phyloP scores from a whole-genome alignment of 2,797 vertebrate species.

The Mormyrops boulengeri region DNA sequence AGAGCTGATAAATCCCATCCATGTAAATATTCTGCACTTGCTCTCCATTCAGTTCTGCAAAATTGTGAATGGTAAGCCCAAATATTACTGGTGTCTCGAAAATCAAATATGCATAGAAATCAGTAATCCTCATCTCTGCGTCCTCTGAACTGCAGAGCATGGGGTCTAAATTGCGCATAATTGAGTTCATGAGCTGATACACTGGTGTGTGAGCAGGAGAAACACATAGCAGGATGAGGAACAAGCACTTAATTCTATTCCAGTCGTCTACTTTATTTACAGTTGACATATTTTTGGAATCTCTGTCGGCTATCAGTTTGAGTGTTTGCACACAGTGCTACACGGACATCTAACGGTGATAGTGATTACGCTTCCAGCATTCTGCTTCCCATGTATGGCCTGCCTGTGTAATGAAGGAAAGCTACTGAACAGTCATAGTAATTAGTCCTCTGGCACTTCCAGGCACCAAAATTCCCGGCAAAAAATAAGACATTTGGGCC shows the following conservation, averaged over 20 bases:
- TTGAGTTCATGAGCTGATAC: neutral
- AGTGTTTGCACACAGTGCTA: neutral
- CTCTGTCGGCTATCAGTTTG: neutral
- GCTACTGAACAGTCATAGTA: neutral
- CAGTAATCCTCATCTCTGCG: neutral
- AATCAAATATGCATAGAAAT: neutral
- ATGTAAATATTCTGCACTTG: neutral
- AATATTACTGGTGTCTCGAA: neutral
- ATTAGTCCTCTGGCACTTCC: neutral
- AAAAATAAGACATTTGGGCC: neutral
- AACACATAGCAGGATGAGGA: neutral
- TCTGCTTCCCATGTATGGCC: neutral
- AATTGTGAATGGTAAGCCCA: neutral
- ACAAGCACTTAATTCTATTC: neutral
- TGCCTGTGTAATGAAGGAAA: neutral
- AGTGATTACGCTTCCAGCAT: neutral
- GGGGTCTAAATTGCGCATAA: neutral
- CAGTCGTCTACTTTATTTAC: neutral
- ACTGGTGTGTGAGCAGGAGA: neutral
- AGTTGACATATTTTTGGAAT: neutral
- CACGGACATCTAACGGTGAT: neutral
- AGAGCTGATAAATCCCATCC: neutral
- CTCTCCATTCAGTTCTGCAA: neutral
- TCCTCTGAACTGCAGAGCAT: neutral
- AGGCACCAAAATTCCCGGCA: neutral